Base-by-base conservation (phyloP, 2,113 vertebrate genomes). In the Morone saxatilis region DNA sequence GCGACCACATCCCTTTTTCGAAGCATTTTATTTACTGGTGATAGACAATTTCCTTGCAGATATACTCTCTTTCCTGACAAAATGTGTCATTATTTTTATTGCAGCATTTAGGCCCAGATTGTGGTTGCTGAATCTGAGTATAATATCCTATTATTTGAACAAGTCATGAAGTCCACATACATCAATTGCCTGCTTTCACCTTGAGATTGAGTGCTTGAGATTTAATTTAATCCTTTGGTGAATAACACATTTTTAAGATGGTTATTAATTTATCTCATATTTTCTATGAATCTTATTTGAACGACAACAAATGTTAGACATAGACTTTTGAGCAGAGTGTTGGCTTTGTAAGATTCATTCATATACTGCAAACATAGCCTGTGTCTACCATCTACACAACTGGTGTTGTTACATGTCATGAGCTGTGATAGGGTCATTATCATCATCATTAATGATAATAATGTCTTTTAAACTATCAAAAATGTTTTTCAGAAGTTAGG, bases 361-460 rank as follows among this genome's bases (percentile, higher is more conserved):
- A 53, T 60, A 60, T 19, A 65, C 41, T 61, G 48, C 4, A 84
- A 76, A 67, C 22, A 31, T 9, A 69, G 51, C 31, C n/a, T 76
- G 31, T 31, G 22, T 17, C 25, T 31, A 22, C 10, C 60, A 50
- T 69, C 36, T 43, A 53, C 78, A 75, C 59, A 78, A 50, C 22
- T 0, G 10, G 20, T 79, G 70, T 3, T 79, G 70, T 3, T 45
- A 6, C 36, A 68, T 71, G 76, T 65, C 65, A 81, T n/a, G 53
- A 63, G 25, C 83, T 71, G 65, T 83, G 77, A 81, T 61, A 5
- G 59, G 40, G 12, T 22, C 16, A 82, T 70, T 48, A 77, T 81
- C 31, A 45, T 20, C 57, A 38, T 61, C 53, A 54, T 4, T 53
- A 47, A 77, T 2, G 1, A 47, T 25, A 25, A 25, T 25, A 25